These are phyloP conservation scores for Gymnopithys bicolor DNA, from an alignment of 2,797 vertebrate genomes.

Conservation along the genomic window DNA sequence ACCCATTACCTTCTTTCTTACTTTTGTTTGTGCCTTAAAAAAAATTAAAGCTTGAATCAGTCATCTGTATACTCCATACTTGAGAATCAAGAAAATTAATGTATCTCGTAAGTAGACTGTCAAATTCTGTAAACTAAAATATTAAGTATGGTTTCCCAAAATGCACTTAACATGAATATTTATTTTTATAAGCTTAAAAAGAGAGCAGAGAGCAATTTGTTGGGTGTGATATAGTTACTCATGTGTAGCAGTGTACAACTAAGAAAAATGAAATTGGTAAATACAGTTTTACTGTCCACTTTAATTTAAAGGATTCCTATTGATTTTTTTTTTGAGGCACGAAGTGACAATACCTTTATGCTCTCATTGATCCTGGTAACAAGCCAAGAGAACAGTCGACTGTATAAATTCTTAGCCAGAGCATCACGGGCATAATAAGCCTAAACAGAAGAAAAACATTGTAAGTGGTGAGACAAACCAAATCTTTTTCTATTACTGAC, in stretches of 20 bases:
- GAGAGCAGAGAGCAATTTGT: neutral
- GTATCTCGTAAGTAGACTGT: neutral
- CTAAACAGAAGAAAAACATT: slow-evolving; percentile 70
- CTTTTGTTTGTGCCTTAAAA: slow-evolving; percentile 90
- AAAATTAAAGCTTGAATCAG: neutral
- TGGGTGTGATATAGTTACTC: neutral
- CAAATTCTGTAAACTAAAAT: neutral
- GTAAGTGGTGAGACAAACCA: neutral
- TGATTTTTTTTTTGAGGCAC: neutral
- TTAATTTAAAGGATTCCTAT: neutral
- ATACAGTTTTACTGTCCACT: neutral
- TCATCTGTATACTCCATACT: neutral
- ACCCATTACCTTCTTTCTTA: slow-evolving; percentile 98
- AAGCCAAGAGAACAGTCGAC: slow-evolving; percentile 95
- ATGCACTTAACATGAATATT: neutral
- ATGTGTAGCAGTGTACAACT: neutral
- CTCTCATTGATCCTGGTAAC: slow-evolving; percentile 97
- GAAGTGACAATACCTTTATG: slow-evolving; percentile 87
- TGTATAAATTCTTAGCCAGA: slow-evolving; percentile 97
- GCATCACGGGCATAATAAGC: slow-evolving; percentile 98
- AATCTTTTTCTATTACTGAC: neutral
- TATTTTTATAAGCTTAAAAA: neutral
- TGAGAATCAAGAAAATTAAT: neutral
- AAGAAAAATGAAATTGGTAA: neutral
- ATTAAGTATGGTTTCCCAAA: neutral